Conservation (phyloP, 1,140 invertebrate species). For the Apolygus lucorum region DNA sequence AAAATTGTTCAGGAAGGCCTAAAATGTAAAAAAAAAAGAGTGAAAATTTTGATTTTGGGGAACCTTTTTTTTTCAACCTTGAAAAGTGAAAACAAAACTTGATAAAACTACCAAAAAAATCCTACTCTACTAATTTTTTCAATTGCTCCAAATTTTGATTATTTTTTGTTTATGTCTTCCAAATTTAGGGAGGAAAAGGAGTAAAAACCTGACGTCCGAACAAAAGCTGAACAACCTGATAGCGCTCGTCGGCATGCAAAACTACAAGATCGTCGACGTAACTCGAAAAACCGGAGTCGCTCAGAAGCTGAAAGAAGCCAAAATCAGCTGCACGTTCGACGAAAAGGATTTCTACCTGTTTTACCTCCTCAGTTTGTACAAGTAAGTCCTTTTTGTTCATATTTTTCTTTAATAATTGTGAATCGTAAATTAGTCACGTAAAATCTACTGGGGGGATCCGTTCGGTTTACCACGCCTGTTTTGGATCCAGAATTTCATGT, state of each 20-base stretch:
- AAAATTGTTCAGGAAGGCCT: no score
- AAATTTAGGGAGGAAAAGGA: constrained; percentile 48
- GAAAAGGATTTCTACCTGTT: constrained; percentile 91
- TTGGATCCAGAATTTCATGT: no score
- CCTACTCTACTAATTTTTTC: background rate
- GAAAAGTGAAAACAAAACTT: no score
- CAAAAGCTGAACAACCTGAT: constrained; percentile 65
- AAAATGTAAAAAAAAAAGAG: no score
- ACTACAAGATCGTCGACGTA: constrained; percentile 89
- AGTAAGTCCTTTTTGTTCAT: constrained; percentile 30
- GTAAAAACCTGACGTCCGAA: constrained; percentile 52
- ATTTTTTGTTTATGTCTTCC: constrained; percentile 24
- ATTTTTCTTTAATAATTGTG: no score
- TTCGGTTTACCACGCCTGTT: no score
- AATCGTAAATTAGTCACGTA: no score
- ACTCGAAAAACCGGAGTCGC: constrained; percentile 74
- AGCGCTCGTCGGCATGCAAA: constrained; percentile 67
- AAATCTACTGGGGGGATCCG: no score
- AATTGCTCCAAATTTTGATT: background rate
- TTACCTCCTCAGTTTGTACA: constrained; percentile 78
- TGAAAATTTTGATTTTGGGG: no score
- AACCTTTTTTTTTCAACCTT: no score
- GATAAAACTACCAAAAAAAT: no score
- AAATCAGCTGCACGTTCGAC: constrained; percentile 62
- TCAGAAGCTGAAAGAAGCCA: constrained; percentile 69